Base-by-base conservation (phyloP, 2,797 vertebrate species). In the Cirrhinus mrigala region DNA sequence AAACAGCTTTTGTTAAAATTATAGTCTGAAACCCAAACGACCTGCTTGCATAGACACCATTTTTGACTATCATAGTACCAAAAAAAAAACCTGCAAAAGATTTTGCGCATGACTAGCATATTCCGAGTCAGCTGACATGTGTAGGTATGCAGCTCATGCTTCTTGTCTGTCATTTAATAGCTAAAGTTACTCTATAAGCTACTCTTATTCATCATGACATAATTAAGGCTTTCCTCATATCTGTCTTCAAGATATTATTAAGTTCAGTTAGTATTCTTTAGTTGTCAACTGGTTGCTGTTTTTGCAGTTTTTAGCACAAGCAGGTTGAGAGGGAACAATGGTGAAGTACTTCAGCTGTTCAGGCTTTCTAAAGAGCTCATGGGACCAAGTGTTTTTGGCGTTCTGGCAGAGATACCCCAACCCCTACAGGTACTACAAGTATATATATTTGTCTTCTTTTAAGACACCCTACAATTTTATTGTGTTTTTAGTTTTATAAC, bases 341-440 rank as follows among this genome's bases (percentile, higher is more conserved):
- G 97, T 97, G 93, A 99, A 99, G 89, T 97, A 98, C 90, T 97
- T 96, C 93, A 93, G 94, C 92, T 97, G 96, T 89, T 91, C 95
- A 84, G 95, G 95, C 90, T 94, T 97, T 93, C 96, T 99, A 87
- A 97, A 97, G 93, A 97, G 93, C 93, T 96, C 96, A 87, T 99
- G 98, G 98, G 98, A 98, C 97, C 98, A 99, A 97, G 98, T 99
- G 50, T 98, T 96, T 89, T 90, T 95, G 86, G 98, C 97, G 79
- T 99, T 97, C 92, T 99, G 97, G 97, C 96, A 98, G 91, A 94
- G 97, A 75, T 99, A 99, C 90, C 98, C 97, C 83, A 99, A 99
- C 92, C 97, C 97, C 44, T 98, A 97, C 94, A 99, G 98, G 98
- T 98, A 83, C 92, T 66, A 9, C 27, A 8, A 3, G 29, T 33